phyloP scores from a whole-genome alignment of 2,113 vertebrate genomes.

The Lycaon pictus region DNA sequence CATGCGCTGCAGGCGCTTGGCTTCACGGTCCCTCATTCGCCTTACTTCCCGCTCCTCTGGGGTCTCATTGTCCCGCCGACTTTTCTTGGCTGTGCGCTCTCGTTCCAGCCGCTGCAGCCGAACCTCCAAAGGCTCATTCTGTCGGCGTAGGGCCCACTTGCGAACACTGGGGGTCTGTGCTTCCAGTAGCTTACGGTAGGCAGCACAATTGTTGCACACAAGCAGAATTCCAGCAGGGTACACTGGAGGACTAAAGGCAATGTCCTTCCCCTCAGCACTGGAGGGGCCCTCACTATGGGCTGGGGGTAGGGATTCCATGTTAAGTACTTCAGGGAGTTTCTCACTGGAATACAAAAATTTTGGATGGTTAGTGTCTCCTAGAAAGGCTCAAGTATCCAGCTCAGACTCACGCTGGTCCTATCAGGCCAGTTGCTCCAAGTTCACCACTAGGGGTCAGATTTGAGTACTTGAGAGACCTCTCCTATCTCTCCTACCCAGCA shows the following conservation, averaged over 20 bases:
- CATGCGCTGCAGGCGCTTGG: slow-evolving; percentile 97
- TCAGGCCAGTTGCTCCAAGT: neutral
- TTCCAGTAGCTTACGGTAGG: slow-evolving; percentile 95
- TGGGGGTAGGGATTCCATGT: slow-evolving; percentile 87
- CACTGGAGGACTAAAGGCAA: slow-evolving; percentile 90
- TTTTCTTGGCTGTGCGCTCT: slow-evolving; percentile 97
- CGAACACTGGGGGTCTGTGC: slow-evolving; percentile 90
- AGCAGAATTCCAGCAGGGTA: slow-evolving; percentile 96
- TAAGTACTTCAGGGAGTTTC: slow-evolving; percentile 96
- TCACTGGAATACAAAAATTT: slow-evolving; percentile 88
- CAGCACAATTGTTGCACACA: slow-evolving; percentile 96
- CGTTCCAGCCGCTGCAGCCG: slow-evolving; percentile 95
- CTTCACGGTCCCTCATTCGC: slow-evolving; percentile 95
- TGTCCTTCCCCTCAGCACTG: slow-evolving; percentile 81
- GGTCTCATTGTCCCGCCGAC: slow-evolving; percentile 95
- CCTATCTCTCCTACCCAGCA: neutral
- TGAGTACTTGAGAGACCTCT: neutral
- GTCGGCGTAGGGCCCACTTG: slow-evolving; percentile 95
- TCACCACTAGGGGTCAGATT: neutral
- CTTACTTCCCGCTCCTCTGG: slow-evolving; percentile 94
- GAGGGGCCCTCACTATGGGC: slow-evolving; percentile 87
- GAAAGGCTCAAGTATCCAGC: neutral
- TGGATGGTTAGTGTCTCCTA: slow-evolving; percentile 43
- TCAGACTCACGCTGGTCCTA: neutral
- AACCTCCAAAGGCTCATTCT: slow-evolving; percentile 95